phyloP scores from a whole-genome alignment of 2,113 vertebrate species.

The Oryzias celebensis region DNA sequence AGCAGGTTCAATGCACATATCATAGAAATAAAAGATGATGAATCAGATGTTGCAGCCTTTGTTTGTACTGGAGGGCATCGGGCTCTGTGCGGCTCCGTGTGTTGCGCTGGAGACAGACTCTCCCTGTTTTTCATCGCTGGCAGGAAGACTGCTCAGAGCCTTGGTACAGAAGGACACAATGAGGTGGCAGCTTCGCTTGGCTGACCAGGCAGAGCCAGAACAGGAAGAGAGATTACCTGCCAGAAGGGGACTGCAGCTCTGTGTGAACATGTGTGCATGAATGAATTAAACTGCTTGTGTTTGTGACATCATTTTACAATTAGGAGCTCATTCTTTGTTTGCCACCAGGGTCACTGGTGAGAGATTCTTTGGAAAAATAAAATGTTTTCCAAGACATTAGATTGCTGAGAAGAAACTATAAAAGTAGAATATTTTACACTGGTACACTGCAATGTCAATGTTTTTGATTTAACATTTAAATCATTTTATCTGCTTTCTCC shows the following conservation, averaged over 20 bases:
- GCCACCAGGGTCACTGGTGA: slow-evolving; percentile 34
- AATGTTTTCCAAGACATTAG: no score
- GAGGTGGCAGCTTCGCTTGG: slow-evolving; percentile 70
- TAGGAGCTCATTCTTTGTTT: slow-evolving; percentile 40
- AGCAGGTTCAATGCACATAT: not conserved
- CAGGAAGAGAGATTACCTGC: slow-evolving; percentile 68
- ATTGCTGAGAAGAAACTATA: no score
- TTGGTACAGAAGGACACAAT: slow-evolving; percentile 63
- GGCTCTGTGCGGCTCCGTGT: slow-evolving; percentile 19
- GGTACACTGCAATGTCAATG: no score
- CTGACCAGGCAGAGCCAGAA: slow-evolving; percentile 59
- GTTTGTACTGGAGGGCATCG: slow-evolving; percentile 56
- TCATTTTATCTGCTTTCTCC: no score
- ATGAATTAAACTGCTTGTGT: slow-evolving; percentile 8
- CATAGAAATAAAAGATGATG: slow-evolving; percentile 24
- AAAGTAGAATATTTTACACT: no score
- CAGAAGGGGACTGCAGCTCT: slow-evolving; percentile 32
- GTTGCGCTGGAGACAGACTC: slow-evolving; percentile 13
- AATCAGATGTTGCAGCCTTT: slow-evolving; percentile 40
- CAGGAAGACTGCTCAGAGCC: slow-evolving; percentile 36
- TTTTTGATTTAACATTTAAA: no score
- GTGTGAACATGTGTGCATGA: slow-evolving; percentile 8
- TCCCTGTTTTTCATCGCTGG: slow-evolving; percentile 21
- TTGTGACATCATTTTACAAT: slow-evolving; percentile 40
- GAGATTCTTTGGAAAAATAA: slow-evolving; percentile 26